Base-by-base conservation (phyloP, 2,888 invertebrate genomes). In the Nowickia ferox region DNA sequence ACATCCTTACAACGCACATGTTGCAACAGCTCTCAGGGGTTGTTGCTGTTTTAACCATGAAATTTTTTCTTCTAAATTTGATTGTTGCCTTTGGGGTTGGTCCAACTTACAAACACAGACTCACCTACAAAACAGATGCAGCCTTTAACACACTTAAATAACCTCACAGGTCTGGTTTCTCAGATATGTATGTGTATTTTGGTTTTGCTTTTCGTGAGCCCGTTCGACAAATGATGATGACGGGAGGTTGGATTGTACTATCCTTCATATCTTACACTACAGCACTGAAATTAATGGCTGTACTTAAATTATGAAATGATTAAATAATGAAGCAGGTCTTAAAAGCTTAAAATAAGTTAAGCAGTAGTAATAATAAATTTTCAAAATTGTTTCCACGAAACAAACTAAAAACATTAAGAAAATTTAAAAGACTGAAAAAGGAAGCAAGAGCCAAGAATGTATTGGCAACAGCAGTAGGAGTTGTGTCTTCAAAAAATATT, bases 231-330 rank as follows among this genome's bases (percentile, higher is more conserved):
- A 72, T 65, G 71, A 82, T 69, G 75, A 63, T 82, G 81, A 82
- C 57, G 63, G 68, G 68, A 76, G 82, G 82, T 63, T 69, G 75
- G 48, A 76, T 69, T 61, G 51, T 69, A 19, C 51, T 30, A 61
- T 11, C 69, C 69, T 51, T 13, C 78, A 59, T 30, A 19, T 65
- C 55, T 46, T 71, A 59, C 46, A 59, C 51, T 78, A 15, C 61
- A 38, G 71, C 6, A 42, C 42, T 55, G 9, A 82, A 69, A 76
- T 76, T 82, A 76, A 76, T 82, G 82, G 69, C 63, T 69, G 61
- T 63, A 75, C 81, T 81, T 69, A 81, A 79, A 79, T 79, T 79
- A 79, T 79, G 71, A 79, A 79, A 79, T 72, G 71, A 79, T 79
- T 79, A 79, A 72, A 79, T 79, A 79, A 79, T 79, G 79, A 79